Conservation (phyloP, 2,113 vertebrate genomes). For the Mola mola region DNA sequence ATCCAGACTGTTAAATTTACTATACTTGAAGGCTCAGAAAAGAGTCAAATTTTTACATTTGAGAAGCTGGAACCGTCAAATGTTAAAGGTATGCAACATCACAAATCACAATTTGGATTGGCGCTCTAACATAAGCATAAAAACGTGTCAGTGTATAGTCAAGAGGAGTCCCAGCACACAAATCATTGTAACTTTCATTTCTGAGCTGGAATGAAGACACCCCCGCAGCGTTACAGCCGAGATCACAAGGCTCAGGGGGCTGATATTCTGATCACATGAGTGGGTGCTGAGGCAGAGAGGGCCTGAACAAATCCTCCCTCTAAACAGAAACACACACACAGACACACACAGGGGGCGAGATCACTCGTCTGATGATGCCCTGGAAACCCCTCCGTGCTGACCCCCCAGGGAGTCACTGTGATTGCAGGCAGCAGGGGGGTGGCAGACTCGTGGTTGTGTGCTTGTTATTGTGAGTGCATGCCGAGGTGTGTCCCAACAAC, state of each 20-base stretch:
- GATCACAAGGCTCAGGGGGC: constrained; percentile 40
- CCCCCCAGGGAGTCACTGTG: constrained; percentile 52
- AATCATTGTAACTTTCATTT: constrained; percentile 5
- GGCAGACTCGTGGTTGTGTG: constrained; percentile 18
- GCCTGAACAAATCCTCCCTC: constrained; percentile 28
- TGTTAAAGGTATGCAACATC: no score
- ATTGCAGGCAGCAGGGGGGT: constrained; percentile 40
- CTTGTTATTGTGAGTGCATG: constrained; percentile 17
- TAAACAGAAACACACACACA: constrained; percentile 21
- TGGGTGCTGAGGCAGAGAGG: constrained; percentile 1
- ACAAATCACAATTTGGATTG: no score
- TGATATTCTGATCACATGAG: constrained; percentile 60
- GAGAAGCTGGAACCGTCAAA: no score
- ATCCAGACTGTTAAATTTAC: no score
- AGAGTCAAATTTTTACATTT: no score
- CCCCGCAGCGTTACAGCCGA: neutral
- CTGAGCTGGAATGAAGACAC: constrained; percentile 13
- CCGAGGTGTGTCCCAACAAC: constrained; percentile 55
- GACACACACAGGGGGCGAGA: constrained; percentile 33
- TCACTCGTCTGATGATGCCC: constrained; percentile 42
- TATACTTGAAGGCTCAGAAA: no score
- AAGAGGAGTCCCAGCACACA: neutral
- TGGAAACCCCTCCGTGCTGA: constrained; percentile 45
- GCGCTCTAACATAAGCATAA: neutral
- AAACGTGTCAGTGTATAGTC: neutral